Base-by-base conservation (phyloP, 2,888 invertebrate genomes). In the Didymodactylos carnosus region DNA sequence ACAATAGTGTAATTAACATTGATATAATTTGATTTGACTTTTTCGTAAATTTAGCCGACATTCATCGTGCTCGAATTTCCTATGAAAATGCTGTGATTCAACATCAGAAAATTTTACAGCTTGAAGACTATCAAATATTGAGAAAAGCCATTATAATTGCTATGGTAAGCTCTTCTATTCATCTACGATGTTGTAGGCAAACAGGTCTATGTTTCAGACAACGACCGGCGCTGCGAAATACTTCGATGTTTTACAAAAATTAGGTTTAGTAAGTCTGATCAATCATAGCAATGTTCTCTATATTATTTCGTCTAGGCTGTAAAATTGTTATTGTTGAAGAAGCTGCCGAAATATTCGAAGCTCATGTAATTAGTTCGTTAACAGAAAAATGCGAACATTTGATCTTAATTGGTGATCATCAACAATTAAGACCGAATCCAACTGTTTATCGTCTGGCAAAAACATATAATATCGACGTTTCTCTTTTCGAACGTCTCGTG, bases 271-370 rank as follows among this genome's bases (percentile, higher is more conserved):
- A 49, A 10, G 25, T 13, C 4, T 25, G 3, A 49, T 25, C 25
- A 7, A 16, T 25, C 25, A 7, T 49, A 13, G 3, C 3, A 3
- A 49, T 10, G 2, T 11, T 25, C 16, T 3, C 3, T 7, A 11
- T n/a, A 1, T 23, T 25, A n/a, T 25, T 49, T 6, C 25, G 11
- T 49, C 25, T 25, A 29, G 73, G 49, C 10, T 83, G 83, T 29
- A 78, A 78, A 35, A 81, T 84, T 51, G 80, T 86, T 5, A 81
- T 86, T 23, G 89, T 92, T 0, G 92, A 93, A 82, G 93, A 93
- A 84, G 92, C 92, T 0, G 92, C 91, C 0, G 91, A 92, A 84
- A 89, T 92, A 0, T 82, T 91, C 41, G 93, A 93, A 80, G 87
- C 89, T 0, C 92, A 92, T 80, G 87, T 91, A n/a, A 84, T 91